Evolutionary conservation across 2,113 vertebrate species (phyloP), one percentile per base, ranked within the genome.

Genomic region (Casuarius casuarius): DNA sequence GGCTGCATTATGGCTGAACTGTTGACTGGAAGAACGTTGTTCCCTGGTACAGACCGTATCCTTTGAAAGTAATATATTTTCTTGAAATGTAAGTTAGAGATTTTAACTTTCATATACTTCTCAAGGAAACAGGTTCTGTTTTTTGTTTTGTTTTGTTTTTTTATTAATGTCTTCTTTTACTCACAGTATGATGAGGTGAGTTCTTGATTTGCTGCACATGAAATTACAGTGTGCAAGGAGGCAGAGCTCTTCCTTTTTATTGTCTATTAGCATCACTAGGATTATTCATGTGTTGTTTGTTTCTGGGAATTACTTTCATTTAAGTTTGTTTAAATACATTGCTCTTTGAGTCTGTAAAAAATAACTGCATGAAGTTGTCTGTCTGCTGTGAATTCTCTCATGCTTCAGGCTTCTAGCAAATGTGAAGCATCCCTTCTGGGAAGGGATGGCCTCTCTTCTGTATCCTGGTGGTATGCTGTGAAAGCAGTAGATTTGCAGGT

Each of bases 1-100:
- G 99, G 99, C 86, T 99, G 99, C 98, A 99, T 99, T 97, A 99
- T 99, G 99, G 99, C 99, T 22, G 99, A 99, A 82, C 98, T 99
- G 51, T 98, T 99, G 90, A 99, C 99, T 80, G 99, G 99, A 98
- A 98, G 99, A 97, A 99, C 99, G 0, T 97, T 99, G 96, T 99
- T 99, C 95, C 99, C 99, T 54, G 99, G 99, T 95, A 99, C 99
- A 76, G 99, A 99, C 98, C 99, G 99, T 99, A 99, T 99, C 99
- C 99, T 99, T 99, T 98, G 68, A 83, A 82, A 96, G 65, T 70
- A 35, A 70, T 35, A 1, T 17, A 5, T 28, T 63, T 52, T 51
- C 72, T 73, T 79, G n/a, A 80, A 85, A 48, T 80, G 23, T 88
- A 83, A 63, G 14, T 73, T 52, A 81, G 58, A 88, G 46, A 77